Conservation (phyloP, 2,113 vertebrate genomes). For the Bothrops jararaca region DNA sequence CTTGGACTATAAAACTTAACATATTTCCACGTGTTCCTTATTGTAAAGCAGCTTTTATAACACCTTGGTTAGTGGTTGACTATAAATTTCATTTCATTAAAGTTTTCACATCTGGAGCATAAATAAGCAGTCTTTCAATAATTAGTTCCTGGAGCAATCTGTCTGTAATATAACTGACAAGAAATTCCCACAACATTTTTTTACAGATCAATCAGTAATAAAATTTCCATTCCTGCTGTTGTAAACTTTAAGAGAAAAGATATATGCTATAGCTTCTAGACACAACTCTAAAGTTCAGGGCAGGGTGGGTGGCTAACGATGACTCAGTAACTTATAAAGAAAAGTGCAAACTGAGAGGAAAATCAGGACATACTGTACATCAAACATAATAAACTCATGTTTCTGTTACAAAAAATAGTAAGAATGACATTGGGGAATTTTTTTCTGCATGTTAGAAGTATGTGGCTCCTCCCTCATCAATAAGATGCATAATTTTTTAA, state of each 20-base stretch:
- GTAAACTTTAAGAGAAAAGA: conserved; percentile 9
- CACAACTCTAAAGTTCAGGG: conserved; percentile 4
- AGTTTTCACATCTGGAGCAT: conserved; percentile 20
- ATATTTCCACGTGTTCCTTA: conserved; percentile 19
- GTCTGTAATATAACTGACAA: neutral
- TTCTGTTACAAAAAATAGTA: conserved; percentile 15
- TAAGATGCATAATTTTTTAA: neutral
- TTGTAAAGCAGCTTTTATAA: conserved; percentile 32
- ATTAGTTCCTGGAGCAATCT: conserved; percentile 17
- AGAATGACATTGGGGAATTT: neutral
- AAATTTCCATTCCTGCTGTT: conserved; percentile 8
- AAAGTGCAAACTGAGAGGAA: conserved; percentile 3
- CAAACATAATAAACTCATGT: conserved; percentile 10
- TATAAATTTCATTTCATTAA: conserved; percentile 27
- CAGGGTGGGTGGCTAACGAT: neutral
- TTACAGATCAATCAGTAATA: conserved; percentile 16
- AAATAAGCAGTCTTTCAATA: conserved; percentile 25
- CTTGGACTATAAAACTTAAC: conserved; percentile 34
- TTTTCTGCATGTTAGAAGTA: neutral
- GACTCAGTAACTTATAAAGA: neutral
- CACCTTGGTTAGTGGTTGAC: neutral
- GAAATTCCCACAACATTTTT: conserved; percentile 8
- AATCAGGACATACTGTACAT: neutral
- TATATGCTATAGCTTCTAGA: neutral
- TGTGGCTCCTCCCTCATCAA: neutral